Conservation (phyloP, 2,888 invertebrate species). For the Schizotus pectinicornis region DNA sequence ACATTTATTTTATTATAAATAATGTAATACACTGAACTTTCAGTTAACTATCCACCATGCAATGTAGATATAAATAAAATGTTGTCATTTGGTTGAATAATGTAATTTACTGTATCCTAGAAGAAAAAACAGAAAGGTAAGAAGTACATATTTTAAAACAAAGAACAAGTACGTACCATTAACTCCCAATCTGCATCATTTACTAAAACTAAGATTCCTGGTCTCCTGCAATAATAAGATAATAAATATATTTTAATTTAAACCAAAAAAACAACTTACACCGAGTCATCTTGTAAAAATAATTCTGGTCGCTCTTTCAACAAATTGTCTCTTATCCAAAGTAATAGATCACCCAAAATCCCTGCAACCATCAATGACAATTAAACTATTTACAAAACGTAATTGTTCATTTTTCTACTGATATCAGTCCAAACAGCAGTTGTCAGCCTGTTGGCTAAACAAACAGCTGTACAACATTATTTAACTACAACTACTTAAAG, state of each 20-base stretch:
- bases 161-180: conserved; percentile 60
- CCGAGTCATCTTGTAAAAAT: conserved; percentile 60
- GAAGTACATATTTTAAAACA: not conserved
- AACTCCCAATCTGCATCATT: conserved; percentile 98
- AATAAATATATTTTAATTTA: conserved; percentile 9
- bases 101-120: conserved; percentile 74
- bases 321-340: conserved; percentile 86
- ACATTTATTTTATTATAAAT: conserved; percentile 5
- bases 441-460: too few relatives aligned
- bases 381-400: too few relatives aligned
- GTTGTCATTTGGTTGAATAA: conserved; percentile 71
- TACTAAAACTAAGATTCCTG: conserved; percentile 91
- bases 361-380: conserved; percentile 54
- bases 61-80: conserved; percentile 83
- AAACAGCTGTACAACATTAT: too few relatives aligned
- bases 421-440: too few relatives aligned
- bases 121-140: conserved; percentile 37
- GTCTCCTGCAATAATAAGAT: conserved; percentile 63
- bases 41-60: conserved; percentile 72
- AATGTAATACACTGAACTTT: not conserved
- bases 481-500: too few relatives aligned
- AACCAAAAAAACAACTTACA: conserved; percentile 50
- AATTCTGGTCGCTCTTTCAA: conserved; percentile 83
- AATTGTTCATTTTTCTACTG: too few relatives aligned
- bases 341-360: conserved; percentile 75